Evolutionary conservation across 1,140 invertebrate genomes (phyloP).

Genomic region (Trichoplusia ni): DNA sequence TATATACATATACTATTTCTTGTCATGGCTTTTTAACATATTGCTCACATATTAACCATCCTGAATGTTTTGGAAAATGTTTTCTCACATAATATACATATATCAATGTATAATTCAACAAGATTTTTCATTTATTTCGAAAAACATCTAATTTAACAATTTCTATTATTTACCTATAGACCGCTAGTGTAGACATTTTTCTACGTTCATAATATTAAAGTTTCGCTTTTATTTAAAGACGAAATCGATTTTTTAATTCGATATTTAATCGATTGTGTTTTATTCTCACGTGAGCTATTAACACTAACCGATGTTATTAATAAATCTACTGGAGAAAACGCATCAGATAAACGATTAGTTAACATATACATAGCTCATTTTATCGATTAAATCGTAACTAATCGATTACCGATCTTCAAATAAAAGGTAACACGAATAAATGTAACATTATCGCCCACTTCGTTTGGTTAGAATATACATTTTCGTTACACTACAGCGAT

Average conservation of each 20-base stretch:
- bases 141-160: constrained; percentile 61
- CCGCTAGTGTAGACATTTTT: constrained; percentile 45
- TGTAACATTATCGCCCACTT: constrained; percentile 11
- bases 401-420: constrained; percentile 5
- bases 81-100: too few species aligned
- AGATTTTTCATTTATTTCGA: constrained; percentile 43
- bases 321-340: too few species aligned
- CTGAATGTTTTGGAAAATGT: too few species aligned
- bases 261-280: constrained; percentile 1
- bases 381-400: not conserved
- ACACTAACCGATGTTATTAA: too few species aligned
- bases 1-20: too few species aligned
- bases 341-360: too few species aligned
- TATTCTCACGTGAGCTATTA: too few species aligned
- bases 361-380: too few species aligned
- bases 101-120: constrained; percentile 43
- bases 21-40: too few species aligned
- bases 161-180: constrained; percentile 49
- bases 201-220: constrained; percentile 29
- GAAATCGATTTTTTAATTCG: not conserved
- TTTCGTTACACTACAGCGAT: constrained; percentile 14
- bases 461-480: constrained; percentile 22
- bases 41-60: too few species aligned
- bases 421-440: constrained; percentile 7
- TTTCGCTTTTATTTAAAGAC: not conserved